Evolutionary conservation across 2,113 vertebrate species (phyloP), one percentile per base, ranked within the genome.

Genomic region (Labeo rohita): DNA sequence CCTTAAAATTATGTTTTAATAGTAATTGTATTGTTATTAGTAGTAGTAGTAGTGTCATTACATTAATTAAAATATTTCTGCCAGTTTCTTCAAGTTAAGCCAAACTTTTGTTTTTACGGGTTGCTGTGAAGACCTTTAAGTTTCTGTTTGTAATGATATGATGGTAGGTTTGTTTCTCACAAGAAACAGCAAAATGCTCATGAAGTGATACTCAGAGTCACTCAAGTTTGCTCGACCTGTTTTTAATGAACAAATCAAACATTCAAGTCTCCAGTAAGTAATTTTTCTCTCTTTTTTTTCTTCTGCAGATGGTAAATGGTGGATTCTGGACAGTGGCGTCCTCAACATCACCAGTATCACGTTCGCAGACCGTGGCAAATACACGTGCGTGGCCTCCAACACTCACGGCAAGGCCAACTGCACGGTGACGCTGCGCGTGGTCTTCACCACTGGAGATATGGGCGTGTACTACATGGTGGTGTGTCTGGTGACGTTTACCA

Each of bases 391-490:
- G 3, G 98, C 97, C 11, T 96, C 96, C 45, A 99, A 99, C 65
- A 7, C 2, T 0, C 91, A 95, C 0, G 98, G 98, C 91, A 95
- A 89, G 0, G 92, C 96, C 85, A 99, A 98, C 93, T 97, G 97
- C 91, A 97, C 97, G 0, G 97, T 99, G 90, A 99, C 98, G 0
- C 93, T 99, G 90, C 94, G 98, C 0, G 98, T 99, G 89, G 94
- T 99, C 87, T 96, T 98, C 86, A 97, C 95, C 18, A 97, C 96
- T 0, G 98, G 97, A 8, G 97, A 99, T 94, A 99, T 99, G 98
- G 98, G 98, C 0, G 95, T 99, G 84, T 99, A 99, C 93, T 99
- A 99, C 92, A 97, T 99, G 98, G 97, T 98, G 12, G 97, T 99
- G 87, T 99, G 98, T 92, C 96, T 99, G 68, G 97, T 97, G 72